These are phyloP conservation scores for Cladorhizidae sp. DNA, from an alignment of 37 sponge, comb jelly and placozoan genomes.

Conservation along the genomic window DNA sequence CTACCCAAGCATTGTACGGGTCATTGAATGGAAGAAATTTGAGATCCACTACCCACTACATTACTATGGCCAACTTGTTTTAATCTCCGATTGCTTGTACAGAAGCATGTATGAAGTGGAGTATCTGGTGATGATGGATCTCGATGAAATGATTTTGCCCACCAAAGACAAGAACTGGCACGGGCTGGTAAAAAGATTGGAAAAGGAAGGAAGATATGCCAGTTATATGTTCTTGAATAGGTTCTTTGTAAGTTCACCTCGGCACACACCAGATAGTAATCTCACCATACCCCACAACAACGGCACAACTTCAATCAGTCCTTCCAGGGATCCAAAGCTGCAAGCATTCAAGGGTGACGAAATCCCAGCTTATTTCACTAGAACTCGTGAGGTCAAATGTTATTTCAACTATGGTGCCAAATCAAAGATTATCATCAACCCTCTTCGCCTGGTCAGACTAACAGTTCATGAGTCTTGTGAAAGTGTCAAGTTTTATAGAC, in stretches of 20 bases:
- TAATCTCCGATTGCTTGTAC: conserved; percentile 26
- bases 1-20: not conserved
- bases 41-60: conserved; percentile 28
- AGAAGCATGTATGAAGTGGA: conserved; percentile 36
- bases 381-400: not conserved
- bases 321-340: too few species aligned
- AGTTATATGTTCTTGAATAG: conserved; percentile 12
- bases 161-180: conserved; percentile 11
- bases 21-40: conserved; percentile 24
- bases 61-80: conserved; percentile 30
- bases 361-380: conserved; percentile 9
- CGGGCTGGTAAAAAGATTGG: conserved; percentile 2
- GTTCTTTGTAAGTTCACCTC: not conserved
- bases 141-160: conserved; percentile 44
- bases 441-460: not conserved
- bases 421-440: conserved; percentile 10
- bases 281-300: too few species aligned
- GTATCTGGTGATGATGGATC: conserved; percentile 28
- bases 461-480: conserved; percentile 8
- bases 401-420: not conserved
- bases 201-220: not conserved
- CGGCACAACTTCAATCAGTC: not conserved
- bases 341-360: not conserved
- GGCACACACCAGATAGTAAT: not conserved
- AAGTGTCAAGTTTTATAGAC: not conserved